Base-by-base conservation (phyloP, 2,888 invertebrate species). In the Aethes cnicana region DNA sequence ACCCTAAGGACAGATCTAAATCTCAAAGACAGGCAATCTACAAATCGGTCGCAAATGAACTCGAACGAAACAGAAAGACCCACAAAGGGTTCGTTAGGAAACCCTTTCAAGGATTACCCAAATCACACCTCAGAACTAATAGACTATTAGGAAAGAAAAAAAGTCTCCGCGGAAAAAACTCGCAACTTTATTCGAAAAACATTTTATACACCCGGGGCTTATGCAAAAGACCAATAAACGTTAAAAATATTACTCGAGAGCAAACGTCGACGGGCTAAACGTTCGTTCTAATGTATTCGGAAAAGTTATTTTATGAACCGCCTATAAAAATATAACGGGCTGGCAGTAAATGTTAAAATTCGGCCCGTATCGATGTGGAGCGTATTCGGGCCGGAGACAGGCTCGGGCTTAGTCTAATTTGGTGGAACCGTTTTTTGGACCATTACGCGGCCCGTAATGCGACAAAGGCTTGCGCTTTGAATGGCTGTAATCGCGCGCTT, bases 241-340 rank as follows among this genome's bases (percentile, higher is more conserved):
- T 82, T 77, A 75, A 83, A 80, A 81, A 83, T 81, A 82, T 81
- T 76, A 72, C 74, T 69, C 55, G 62, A 68, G 69, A 77, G 74
- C 72, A 75, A 78, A 73, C 77, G 78, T 72, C 64, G 65, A 62
- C 62, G 60, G 58, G 69, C 74, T 69, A 75, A 78, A 77, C 65
- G 76, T 61, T 72, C 69, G 41, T 69, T 70, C 73, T 82, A 81
- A 85, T 84, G 78, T 84, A 82, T 84, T 81, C 77, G 63, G 66
- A 63, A 77, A 85, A 84, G 81, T 83, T 82, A 80, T 81, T 86
- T 86, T 81, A 86, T 79, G 80, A 76, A 76, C 73, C 74, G 72
- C 75, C 82, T 77, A 84, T 86, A 86, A 87, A 87, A 88, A 84
- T 81, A 81, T 84, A 81, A 84, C 77, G 72, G 74, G 61, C 59